These are phyloP conservation scores for Leucoptera coffeella DNA, from an alignment of 2,888 invertebrate genomes.

Conservation along the genomic window DNA sequence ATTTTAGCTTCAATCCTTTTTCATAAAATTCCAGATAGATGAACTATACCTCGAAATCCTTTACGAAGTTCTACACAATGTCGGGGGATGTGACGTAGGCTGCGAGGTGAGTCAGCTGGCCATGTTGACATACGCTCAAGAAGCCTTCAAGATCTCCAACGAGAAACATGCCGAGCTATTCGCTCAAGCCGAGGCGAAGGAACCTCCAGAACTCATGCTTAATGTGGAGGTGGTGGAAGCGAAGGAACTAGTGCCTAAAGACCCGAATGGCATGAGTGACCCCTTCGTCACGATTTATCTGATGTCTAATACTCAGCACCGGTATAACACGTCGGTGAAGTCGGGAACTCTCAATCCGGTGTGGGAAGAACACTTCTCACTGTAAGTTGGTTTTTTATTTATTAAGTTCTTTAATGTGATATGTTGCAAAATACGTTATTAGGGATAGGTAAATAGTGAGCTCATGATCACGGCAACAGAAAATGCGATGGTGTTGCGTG, in stretches of 20 bases:
- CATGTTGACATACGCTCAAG: slow-evolving; percentile 70
- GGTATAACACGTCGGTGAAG: slow-evolving; percentile 90
- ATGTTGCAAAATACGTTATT: not conserved
- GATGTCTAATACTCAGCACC: slow-evolving; percentile 67
- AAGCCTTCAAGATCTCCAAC: slow-evolving; percentile 69
- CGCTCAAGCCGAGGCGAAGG: slow-evolving; percentile 66
- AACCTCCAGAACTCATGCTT: slow-evolving; percentile 76
- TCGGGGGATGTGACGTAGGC: slow-evolving; percentile 73
- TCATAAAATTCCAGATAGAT: slow-evolving; percentile 59
- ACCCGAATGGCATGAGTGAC: slow-evolving; percentile 91
- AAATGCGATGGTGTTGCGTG: no score
- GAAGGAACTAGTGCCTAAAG: slow-evolving; percentile 77
- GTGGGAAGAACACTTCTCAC: slow-evolving; percentile 97
- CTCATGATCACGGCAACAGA: no score
- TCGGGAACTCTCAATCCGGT: slow-evolving; percentile 80
- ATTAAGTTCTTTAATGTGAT: not conserved
- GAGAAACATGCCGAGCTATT: slow-evolving; percentile 68
- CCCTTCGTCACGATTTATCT: slow-evolving; percentile 93
- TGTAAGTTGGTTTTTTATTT: slow-evolving; percentile 63
- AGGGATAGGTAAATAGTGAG: no score
- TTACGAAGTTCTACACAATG: slow-evolving; percentile 77
- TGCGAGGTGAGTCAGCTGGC: slow-evolving; percentile 63
- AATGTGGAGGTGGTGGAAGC: slow-evolving; percentile 85
- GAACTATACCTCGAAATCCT: slow-evolving; percentile 80
- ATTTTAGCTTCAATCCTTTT: not conserved